Base-by-base conservation (phyloP, 2,888 invertebrate genomes). In the Luperina nickerlii region DNA sequence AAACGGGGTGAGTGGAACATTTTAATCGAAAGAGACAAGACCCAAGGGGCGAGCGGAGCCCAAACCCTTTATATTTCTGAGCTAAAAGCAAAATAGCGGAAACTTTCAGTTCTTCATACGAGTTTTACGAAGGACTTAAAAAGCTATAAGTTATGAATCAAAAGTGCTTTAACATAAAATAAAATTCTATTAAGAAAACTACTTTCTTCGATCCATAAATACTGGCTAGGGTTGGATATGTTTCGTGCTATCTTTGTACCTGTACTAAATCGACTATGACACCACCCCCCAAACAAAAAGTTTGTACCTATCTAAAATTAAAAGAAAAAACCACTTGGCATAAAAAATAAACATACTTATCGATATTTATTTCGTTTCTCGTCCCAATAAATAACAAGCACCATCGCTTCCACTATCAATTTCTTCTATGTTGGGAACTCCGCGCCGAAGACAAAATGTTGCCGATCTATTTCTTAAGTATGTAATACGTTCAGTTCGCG, bases 401-500 rank as follows among this genome's bases (percentile, higher is more conserved):
- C 67, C 62, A 71, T 78, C 63, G 78, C 60, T 74, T 74, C 45
- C 51, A 87, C 48, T 80, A 75, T 74, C 42, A 57, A 70, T 9
- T 79, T 57, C 73, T 81, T 76, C 60, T 57, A 86, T 74, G 76
- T 74, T 81, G 32, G 54, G 27, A 84, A 81, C 69, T 38, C 51
- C 42, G 60, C 11, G 57, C 67, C 42, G 63, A 51, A 51, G 38
- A 38, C 45, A 60, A 62, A 82, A 77, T 81, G 83, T 78, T 71
- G 67, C 38, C 83, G 60, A 78, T 85, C 74, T 76, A 80, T 84
- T 84, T 78, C 76, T 71, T 78, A 83, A 75, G 74, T 82, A n/a
- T n/a, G n/a, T n/a, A 82, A 82, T 81, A 82, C 74, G 83, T 89
- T 81, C 54, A 62, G 78, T 81, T 80, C 81, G 67, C 66, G 51